Evolutionary conservation across 2,113 vertebrate species (phyloP), one percentile per base, ranked within the genome.

Genomic region (Chinchilla lanigera): DNA sequence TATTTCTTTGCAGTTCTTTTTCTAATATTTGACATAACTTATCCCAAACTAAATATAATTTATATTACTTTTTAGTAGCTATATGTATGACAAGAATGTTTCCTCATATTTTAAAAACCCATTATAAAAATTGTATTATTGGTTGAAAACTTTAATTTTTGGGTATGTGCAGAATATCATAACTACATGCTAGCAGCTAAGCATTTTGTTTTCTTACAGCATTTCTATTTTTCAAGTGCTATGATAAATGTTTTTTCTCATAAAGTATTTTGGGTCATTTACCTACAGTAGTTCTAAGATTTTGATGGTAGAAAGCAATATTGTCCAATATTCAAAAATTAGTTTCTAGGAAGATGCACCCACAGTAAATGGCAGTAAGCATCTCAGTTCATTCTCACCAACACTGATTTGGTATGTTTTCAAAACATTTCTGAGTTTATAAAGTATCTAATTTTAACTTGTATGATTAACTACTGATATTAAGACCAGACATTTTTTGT

Each of bases 1-100:
- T 95, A 77, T 96, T 56, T 96, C 58, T 97, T 87, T 50, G 3
- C 8, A 78, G 47, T 93, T 92, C 30, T 89, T 71, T 93, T 81
- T 38, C 78, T 65, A 81, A 19, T 85, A 60, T 67, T 93, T 88
- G 13, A 89, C 47, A 90, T 84, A 69, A 87, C 6, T 73, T 26
- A 90, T 73, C 10, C 24, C 28, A 89, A 85, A 58, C 47, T 73
- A 44, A 63, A 88, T 80, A 38, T 75, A 73, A 91, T 85, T 80
- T 83, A 7, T 26, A 35, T 85, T 67, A 33, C 7, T 65, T 6
- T 67, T 93, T 86, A 78, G 35, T 93, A 78, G 33, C 69, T 91
- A 90, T 50, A 86, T 87, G 86, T 24, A 60, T 67, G 9, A 67
- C 22, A 60, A 86, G 86, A 35, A 33, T 38, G 47, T 90, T 92